Base-by-base conservation (phyloP, 1,140 invertebrate genomes). In the Tetragonula clypearis region DNA sequence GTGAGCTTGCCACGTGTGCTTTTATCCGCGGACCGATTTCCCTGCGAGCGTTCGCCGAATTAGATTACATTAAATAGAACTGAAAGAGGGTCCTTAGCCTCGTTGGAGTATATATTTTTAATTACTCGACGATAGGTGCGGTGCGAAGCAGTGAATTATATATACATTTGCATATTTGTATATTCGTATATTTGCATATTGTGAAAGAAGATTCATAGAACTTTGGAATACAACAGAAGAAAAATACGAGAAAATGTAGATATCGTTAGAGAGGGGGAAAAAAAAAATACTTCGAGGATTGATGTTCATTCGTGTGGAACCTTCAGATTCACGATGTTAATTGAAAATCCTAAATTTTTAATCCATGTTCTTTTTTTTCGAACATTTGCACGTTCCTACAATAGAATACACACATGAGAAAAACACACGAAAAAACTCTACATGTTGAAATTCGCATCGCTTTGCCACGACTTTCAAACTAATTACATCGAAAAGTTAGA, bases 1-100 rank as follows among this genome's bases (percentile, higher is more conserved):
- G 82, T 69, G 82, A 78, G 69, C 65, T 76, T 83, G 53, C 53
- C 17, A 83, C 65, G 65, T 21, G 60, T 14, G 71, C 35, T 78
- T 60, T 62, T 74, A 82, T 26, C 49, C 49, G n/a, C 21, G 55
- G 21, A 21, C 41, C 26, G 81, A 82, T 55, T 8, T 68, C 55
- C 30, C 58, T 35, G 56, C 15, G 23, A 56, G 21, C 65, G 69
- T 56, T 26, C 5, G 73, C 71, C 78, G 26, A 68, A 56, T 80
- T 41, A 56, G 26, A 71, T 68, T n/a, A 55, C 30, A 56, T 74
- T 30, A 19, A 9, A 41, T 11, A 23, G 19, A 14, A 30, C n/a
- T 30, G 17, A 41, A 23, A 21, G 8, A 69, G 11, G 30, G 0
- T 41, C 1, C 9, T 14, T 5, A 12, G 23, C n/a, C n/a, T n/a